phyloP scores from a whole-genome alignment of 2,797 vertebrate species.

The Anabas testudineus region DNA sequence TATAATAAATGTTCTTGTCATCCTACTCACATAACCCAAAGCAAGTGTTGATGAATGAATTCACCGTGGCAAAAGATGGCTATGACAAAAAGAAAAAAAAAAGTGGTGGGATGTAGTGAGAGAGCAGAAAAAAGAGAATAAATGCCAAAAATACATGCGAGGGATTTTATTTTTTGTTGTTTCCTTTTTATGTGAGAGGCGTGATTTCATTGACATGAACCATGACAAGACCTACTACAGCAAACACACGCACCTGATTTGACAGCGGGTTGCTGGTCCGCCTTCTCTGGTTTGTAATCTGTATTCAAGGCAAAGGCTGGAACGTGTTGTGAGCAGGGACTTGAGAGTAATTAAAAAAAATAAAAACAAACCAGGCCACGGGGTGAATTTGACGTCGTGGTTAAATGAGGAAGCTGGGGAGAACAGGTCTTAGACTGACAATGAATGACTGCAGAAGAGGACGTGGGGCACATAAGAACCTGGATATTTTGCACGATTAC shows the following conservation, averaged over 20 bases:
- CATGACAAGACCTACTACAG: conserved; percentile 1
- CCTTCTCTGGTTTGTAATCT: conserved; percentile 43
- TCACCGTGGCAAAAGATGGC: conserved; percentile 15
- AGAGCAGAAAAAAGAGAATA: conserved; percentile 11
- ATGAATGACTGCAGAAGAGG: conserved; percentile 31
- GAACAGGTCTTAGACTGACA: conserved; percentile 1
- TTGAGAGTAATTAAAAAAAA: conserved; percentile 39
- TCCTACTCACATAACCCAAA: conserved; percentile 27
- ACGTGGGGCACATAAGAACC: background rate
- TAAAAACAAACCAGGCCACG: conserved; percentile 36
- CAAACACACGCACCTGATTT: conserved; percentile 20
- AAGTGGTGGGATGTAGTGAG: conserved; percentile 25
- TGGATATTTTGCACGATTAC: conserved; percentile 44
- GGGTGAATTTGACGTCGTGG: conserved; percentile 26
- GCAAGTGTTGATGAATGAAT: conserved; percentile 31
- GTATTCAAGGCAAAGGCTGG: conserved; percentile 28
- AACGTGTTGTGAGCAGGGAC: conserved; percentile 28
- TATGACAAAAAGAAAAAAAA: conserved; percentile 5
- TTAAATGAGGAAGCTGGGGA: conserved; percentile 34
- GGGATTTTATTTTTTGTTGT: background rate
- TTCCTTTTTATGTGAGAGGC: conserved; percentile 9
- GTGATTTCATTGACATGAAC: conserved; percentile 37
- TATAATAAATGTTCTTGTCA: conserved; percentile 36
- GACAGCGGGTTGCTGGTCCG: conserved; percentile 17
- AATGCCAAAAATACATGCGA: conserved; percentile 12